Evolutionary conservation across 2,113 vertebrate genomes (phyloP).

Genomic region (Paralichthys olivaceus): DNA sequence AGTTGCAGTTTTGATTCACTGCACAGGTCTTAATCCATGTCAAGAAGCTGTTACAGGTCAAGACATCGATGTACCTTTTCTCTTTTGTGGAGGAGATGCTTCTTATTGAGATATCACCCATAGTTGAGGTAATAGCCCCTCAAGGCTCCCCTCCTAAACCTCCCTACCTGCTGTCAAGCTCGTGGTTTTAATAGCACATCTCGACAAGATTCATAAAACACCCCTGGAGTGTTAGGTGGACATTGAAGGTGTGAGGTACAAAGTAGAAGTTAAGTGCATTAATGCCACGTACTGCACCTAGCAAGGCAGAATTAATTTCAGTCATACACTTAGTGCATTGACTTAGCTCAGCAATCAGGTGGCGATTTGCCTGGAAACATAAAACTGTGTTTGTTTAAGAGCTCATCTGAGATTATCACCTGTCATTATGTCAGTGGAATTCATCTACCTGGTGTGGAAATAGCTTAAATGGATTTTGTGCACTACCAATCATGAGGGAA

Average conservation of each 20-base stretch:
- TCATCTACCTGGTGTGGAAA: constrained; percentile 57
- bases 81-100: constrained; percentile 30
- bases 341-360: constrained; percentile 27
- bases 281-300: constrained; percentile 18
- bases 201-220: constrained; percentile 58
- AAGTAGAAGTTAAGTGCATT: constrained; percentile 20
- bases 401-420: constrained; percentile 65
- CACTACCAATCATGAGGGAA: constrained; percentile 55
- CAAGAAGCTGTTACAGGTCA: constrained; percentile 43
- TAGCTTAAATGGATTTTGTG: constrained; percentile 65
- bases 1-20: constrained; percentile 30
- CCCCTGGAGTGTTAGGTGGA: constrained; percentile 14
- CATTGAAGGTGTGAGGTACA: constrained; percentile 3
- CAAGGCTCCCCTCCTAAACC: constrained; percentile 51
- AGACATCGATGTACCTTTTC: constrained; percentile 36
- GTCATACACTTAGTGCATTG: constrained; percentile 10
- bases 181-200: constrained; percentile 44
- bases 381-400: constrained; percentile 63
- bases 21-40: constrained; percentile 23
- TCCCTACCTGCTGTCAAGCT: constrained; percentile 37
- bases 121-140: constrained; percentile 48
- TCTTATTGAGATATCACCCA: constrained; percentile 54
- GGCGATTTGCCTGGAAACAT: constrained; percentile 52
- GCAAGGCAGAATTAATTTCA: constrained; percentile 15
- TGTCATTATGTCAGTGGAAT: constrained; percentile 63